Percentiles rank a stretch among this genome's conserved stretches.
Conservation (phyloP, 2,113 vertebrate species). For the Isurus oxyrinchus region DNA sequence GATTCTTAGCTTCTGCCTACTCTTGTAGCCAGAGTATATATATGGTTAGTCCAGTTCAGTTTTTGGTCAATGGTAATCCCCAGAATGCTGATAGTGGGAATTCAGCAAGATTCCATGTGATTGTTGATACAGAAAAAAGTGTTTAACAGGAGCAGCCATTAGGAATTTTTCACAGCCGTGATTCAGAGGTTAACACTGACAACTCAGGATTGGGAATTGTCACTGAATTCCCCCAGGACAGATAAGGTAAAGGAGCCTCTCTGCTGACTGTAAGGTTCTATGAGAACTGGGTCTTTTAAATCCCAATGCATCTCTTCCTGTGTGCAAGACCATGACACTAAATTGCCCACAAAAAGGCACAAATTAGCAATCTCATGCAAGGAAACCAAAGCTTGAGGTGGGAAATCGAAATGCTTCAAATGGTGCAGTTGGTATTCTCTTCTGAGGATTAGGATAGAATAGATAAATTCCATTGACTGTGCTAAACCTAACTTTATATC, state of each 20-base stretch:
- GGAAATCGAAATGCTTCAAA: not conserved
- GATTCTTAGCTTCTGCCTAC: no score
- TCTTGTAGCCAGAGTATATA: no score
- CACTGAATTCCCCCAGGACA: not conserved
- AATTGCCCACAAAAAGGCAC: not conserved
- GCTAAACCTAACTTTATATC: not conserved
- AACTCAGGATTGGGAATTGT: not conserved
- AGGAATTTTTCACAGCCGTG: not conserved
- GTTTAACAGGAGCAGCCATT: not conserved
- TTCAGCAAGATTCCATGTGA: not conserved
- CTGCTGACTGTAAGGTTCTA: not conserved
- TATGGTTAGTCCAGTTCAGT: no score
- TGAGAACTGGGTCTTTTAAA: not conserved
- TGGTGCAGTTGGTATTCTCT: not conserved
- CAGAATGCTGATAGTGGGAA: no score
- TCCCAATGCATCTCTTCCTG: not conserved
- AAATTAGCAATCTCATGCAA: not conserved
- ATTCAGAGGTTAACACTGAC: not conserved
- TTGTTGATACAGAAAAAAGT: not conserved
- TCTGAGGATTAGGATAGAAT: not conserved
- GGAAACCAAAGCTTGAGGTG: not conserved
- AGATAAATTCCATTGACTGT: not conserved
- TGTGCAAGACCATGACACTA: not conserved
- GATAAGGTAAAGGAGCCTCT: not conserved
- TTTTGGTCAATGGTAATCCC: no score